Base-by-base conservation (phyloP, 2,797 vertebrate species). In the Nothura maculosa region DNA sequence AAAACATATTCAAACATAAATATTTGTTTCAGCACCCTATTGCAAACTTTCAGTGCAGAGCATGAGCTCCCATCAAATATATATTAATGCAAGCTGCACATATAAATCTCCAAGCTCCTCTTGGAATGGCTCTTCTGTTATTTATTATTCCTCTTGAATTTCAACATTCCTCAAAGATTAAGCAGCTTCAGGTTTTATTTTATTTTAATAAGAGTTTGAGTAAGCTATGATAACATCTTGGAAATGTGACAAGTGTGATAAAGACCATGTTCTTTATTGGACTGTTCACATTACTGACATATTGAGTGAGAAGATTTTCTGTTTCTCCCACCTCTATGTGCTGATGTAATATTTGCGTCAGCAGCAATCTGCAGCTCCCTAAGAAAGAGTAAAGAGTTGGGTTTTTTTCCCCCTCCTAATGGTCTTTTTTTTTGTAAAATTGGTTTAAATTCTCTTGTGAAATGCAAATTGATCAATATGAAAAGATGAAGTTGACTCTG, bases 61-160 rank as follows among this genome's bases (percentile, higher is more conserved):
- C 36, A 58, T 4, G 6, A 62, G 50, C 28, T 94, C 74, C 55
- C 61, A 91, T 92, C 80, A 93, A 81, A 95, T 67, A 87, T 89
- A 92, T 91, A 93, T 93, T 73, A 78, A 86, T 73, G 69, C 85
- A 83, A 79, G 80, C 45, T 64, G 25, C 0, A 0, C 38, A 70
- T 74, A 73, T 83, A 90, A 94, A 90, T 85, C 85, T 82, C 77
- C 88, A 81, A 85, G 63, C 73, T 89, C 81, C 80, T 81, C 63
- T 38, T 73, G 85, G 62, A 95, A 61, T 40, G 70, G 48, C 52
- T 93, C 55, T 91, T 93, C 73, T 74, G 50, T 90, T 90, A 68
- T 92, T 91, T 95, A 58, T 83, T 91, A 89, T 85, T 92, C 70
- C 34, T 81, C 80, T 80, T 86, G 92, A 96, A 95, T 95, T 93